phyloP scores from a whole-genome alignment of 2,113 vertebrate genomes.

The Syngnathus typhle region DNA sequence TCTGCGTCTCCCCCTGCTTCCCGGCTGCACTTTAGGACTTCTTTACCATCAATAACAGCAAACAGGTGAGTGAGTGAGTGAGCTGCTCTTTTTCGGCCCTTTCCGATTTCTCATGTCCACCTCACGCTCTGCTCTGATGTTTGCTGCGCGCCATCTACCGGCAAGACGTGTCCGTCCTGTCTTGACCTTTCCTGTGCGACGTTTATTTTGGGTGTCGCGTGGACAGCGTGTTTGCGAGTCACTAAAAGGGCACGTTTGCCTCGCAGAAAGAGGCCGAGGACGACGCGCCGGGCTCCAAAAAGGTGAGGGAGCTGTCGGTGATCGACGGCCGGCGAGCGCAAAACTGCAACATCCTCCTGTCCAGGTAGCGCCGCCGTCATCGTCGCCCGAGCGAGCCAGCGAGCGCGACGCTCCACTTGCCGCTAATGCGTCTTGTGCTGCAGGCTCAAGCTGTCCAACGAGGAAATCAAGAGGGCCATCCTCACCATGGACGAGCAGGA shows the following conservation, averaged over 20 bases:
- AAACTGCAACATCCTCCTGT: constrained; percentile 98
- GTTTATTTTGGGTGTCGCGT: too few relatives aligned
- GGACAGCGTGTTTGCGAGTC: too few relatives aligned
- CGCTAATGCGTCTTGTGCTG: constrained; percentile 28
- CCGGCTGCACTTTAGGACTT: constrained; percentile 96
- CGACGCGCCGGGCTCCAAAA: constrained; percentile 84
- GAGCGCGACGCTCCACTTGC: too few relatives aligned
- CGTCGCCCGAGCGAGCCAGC: too few relatives aligned
- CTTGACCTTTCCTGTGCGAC: background rate
- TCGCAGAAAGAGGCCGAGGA: constrained; percentile 93
- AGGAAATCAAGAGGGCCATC: constrained; percentile 96
- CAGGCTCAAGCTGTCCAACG: constrained; percentile 94
- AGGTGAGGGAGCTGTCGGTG: constrained; percentile 95
- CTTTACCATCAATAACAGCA: constrained; percentile 95
- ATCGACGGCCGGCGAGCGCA: constrained; percentile 95
- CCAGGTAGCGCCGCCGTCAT: constrained; percentile 69
- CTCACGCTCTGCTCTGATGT: too few relatives aligned
- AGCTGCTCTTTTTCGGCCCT: background rate
- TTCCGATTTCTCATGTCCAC: background rate
- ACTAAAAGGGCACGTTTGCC: constrained; percentile 7
- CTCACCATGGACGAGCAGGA: constrained; percentile 98
- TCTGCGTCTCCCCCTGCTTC: constrained; percentile 87
- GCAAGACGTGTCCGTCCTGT: too few relatives aligned
- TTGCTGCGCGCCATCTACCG: too few relatives aligned
- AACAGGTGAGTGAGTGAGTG: constrained; percentile 85